Percentiles rank a stretch among this genome's conserved stretches.
Evolutionary conservation across 2,888 invertebrate species (phyloP).

Genomic region (Brachyptera risi): DNA sequence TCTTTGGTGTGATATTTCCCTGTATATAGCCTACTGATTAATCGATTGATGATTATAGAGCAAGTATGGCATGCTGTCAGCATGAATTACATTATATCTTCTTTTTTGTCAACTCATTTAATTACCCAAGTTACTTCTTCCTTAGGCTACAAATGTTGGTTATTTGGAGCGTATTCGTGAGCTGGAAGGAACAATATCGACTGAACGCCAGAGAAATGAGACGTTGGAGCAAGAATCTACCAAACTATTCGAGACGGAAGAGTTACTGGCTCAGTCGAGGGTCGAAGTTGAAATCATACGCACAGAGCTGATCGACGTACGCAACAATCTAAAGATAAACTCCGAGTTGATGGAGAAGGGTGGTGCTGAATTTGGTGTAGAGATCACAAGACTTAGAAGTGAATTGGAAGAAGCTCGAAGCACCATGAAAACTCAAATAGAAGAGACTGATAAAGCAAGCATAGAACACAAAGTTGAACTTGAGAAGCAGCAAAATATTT

Average conservation of each 20-base stretch:
- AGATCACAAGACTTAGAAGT: conserved; percentile 22
- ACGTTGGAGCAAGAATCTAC: conserved; percentile 51
- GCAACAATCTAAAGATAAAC: conserved; percentile 28
- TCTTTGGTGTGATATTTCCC: too few species aligned
- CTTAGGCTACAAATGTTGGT: conserved; percentile 48
- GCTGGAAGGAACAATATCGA: conserved; percentile 47
- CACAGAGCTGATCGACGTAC: conserved; percentile 50
- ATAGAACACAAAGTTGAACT: conserved; percentile 49
- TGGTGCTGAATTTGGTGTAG: conserved; percentile 19
- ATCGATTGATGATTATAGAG: too few species aligned
- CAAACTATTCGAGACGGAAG: conserved; percentile 61
- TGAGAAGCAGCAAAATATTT: conserved; percentile 34
- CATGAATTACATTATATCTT: too few species aligned
- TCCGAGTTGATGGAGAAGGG: conserved; percentile 29
- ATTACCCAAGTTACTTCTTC: too few species aligned
- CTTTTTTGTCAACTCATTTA: too few species aligned
- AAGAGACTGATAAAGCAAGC: conserved; percentile 51
- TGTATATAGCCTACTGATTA: too few species aligned
- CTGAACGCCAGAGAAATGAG: conserved; percentile 48
- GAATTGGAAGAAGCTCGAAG: conserved; percentile 22
- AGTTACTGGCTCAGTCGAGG: conserved; percentile 47
- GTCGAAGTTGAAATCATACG: conserved; percentile 50
- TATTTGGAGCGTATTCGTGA: conserved; percentile 49
- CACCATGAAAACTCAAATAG: conserved; percentile 50
- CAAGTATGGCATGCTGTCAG: too few species aligned